Percentiles rank a stretch among this genome's conserved stretches.
phyloP scores from a whole-genome alignment of 2,888 invertebrate genomes.

The Caenorhabditis sinica region DNA sequence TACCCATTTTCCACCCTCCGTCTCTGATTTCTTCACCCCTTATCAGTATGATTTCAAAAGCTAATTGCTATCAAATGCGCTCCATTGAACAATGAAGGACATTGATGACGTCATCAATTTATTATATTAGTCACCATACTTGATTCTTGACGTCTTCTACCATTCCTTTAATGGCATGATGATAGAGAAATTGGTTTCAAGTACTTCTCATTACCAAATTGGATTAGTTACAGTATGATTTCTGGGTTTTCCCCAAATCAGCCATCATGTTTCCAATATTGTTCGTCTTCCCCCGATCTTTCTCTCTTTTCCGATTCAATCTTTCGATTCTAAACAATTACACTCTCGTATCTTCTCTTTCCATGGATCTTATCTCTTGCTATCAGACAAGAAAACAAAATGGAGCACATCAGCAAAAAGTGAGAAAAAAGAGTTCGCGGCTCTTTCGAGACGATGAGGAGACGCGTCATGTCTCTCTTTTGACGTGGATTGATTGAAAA shows the following conservation, averaged over 20 bases:
- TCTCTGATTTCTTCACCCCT: constrained; percentile 25
- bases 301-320: neutral
- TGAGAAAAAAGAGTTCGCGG: constrained; percentile 44
- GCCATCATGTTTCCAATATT: too few relatives aligned
- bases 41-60: constrained; percentile 23
- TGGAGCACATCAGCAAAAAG: constrained; percentile 22
- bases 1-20: constrained; percentile 16
- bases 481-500: constrained; percentile 52
- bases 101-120: constrained; percentile 47
- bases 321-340: constrained; percentile 12
- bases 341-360: neutral
- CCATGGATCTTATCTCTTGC: constrained; percentile 4
- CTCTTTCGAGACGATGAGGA: constrained; percentile 3
- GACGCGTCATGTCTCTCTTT: constrained; percentile 35
- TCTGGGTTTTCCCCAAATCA: neutral
- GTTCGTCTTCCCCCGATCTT: too few relatives aligned
- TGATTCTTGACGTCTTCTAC: constrained; percentile 57
- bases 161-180: constrained; percentile 24
- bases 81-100: constrained; percentile 30
- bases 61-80: constrained; percentile 37
- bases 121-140: constrained; percentile 44
- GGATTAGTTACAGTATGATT: constrained; percentile 44
- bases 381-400: constrained; percentile 36
- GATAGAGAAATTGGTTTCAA: constrained; percentile 45
- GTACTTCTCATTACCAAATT: constrained; percentile 39